Evolutionary conservation across 2,888 invertebrate genomes (phyloP).

Genomic region (Drosophila flavopinicola): DNA sequence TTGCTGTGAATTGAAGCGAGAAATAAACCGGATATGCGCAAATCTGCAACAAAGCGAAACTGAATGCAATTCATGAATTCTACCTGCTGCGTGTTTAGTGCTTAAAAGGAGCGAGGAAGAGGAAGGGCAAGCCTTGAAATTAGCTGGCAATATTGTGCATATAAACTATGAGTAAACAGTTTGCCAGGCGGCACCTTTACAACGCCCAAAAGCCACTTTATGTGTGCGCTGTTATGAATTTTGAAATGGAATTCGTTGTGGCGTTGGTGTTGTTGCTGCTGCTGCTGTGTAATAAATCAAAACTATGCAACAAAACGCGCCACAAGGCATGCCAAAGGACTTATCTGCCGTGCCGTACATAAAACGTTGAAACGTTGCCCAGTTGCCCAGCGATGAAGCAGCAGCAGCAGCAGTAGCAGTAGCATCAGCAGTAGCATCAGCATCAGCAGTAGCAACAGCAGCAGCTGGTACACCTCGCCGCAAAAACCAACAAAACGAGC

Average conservation of each 20-base stretch:
- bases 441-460: constrained; percentile 12
- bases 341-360: constrained; percentile 70
- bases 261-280: constrained; percentile 18
- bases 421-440: constrained; percentile 20
- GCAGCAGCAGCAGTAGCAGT: constrained; percentile 1
- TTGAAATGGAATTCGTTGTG: constrained; percentile 21
- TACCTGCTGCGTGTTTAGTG: constrained; percentile 26
- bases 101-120: constrained; percentile 15
- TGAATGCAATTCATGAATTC: constrained; percentile 32
- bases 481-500: constrained; percentile 60
- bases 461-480: constrained; percentile 68
- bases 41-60: constrained; percentile 23
- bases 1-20: constrained; percentile 37
- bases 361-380: constrained; percentile 58
- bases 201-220: constrained; percentile 43
- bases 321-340: constrained; percentile 74
- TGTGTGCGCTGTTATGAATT: constrained; percentile 25
- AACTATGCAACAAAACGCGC: constrained; percentile 79
- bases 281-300: constrained; percentile 73
- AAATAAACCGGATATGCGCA: constrained; percentile 27
- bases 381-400: constrained; percentile 34
- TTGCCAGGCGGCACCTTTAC: constrained; percentile 54
- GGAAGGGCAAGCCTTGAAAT: constrained; percentile 31
- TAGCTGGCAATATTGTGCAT: constrained; percentile 49
- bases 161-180: constrained; percentile 41